Conservation (phyloP, 1,140 invertebrate genomes). For the Metopolophium dirhodum region DNA sequence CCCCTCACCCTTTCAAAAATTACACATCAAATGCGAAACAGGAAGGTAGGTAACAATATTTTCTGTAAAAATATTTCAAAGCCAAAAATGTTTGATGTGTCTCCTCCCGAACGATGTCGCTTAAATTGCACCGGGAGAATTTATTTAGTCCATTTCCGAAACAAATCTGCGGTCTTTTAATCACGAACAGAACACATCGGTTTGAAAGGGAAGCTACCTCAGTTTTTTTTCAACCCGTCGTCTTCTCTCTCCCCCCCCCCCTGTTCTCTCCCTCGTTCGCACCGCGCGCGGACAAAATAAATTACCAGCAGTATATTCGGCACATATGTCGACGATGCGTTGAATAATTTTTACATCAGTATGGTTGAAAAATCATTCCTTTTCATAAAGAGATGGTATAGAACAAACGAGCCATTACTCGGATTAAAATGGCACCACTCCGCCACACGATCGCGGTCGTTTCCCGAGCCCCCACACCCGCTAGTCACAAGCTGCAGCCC, state of each 20-base stretch:
- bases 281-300: constrained; percentile 31
- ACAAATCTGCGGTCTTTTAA: constrained; percentile 53
- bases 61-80: constrained; percentile 15
- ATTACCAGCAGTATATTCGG: constrained; percentile 49
- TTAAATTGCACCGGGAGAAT: constrained; percentile 13
- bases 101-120: constrained; percentile 35
- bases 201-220: constrained; percentile 35
- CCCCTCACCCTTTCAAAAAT: not conserved
- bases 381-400: constrained; percentile 40
- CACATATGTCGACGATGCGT: constrained; percentile 50
- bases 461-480: not conserved
- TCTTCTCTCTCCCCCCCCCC: not conserved
- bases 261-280: not conserved
- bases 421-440: constrained; percentile 50
- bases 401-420: constrained; percentile 55
- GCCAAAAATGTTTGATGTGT: constrained; percentile 17
- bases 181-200: constrained; percentile 49
- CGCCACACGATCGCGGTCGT: constrained; percentile 7
- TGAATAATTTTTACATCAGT: constrained; percentile 57
- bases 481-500: not conserved
- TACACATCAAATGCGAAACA: not conserved
- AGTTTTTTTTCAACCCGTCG: not conserved
- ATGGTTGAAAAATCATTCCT: constrained; percentile 52
- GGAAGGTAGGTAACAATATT: not conserved
- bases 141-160: constrained; percentile 39